Evolutionary conservation across 2,113 vertebrate species (phyloP).

Genomic region (Daubentonia madagascariensis): DNA sequence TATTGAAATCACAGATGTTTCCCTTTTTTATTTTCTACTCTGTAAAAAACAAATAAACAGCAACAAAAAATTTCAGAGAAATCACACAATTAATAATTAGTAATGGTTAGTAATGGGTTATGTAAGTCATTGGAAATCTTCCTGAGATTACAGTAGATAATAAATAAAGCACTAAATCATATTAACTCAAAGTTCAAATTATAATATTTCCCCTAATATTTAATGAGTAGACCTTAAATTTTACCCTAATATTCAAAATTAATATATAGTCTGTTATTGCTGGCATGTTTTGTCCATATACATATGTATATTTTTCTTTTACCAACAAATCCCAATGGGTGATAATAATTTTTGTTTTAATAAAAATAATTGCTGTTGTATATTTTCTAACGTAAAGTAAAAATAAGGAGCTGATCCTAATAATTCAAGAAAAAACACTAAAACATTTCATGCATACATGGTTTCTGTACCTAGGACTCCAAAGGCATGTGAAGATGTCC

Average conservation of each 20-base stretch:
- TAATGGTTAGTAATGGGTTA: neutral
- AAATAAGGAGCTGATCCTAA: neutral
- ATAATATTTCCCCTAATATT: neutral
- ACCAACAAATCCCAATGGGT: neutral
- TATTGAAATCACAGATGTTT: conserved; percentile 14
- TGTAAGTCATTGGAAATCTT: neutral
- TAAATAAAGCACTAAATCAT: neutral
- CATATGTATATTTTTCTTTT: neutral
- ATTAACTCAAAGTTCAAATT: neutral
- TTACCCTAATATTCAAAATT: neutral
- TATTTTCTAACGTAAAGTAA: neutral
- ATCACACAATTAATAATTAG: neutral
- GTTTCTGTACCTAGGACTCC: neutral
- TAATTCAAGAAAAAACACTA: neutral
- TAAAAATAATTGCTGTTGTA: neutral
- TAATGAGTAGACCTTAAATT: neutral
- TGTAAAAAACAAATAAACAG: neutral
- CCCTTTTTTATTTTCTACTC: neutral
- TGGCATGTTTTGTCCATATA: neutral
- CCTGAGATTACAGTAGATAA: neutral
- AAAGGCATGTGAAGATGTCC: neutral
- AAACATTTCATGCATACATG: neutral
- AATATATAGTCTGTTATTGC: neutral
- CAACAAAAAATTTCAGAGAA: neutral
- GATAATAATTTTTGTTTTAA: neutral